Evolutionary conservation across 2,113 vertebrate species (phyloP), one percentile per base, ranked within the genome.

Genomic region (Corvus cornix): DNA sequence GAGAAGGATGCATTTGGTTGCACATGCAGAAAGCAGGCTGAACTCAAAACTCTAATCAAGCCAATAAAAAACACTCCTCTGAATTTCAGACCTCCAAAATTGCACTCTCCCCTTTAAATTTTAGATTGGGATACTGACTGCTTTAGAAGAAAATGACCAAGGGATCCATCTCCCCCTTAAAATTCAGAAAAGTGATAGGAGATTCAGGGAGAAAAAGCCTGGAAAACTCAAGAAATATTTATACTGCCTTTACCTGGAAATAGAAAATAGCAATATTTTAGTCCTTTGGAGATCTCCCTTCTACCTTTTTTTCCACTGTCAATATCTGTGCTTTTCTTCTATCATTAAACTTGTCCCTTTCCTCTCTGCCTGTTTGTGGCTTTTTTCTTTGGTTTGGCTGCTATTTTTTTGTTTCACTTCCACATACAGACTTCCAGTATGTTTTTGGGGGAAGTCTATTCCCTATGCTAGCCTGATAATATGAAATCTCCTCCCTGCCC

Each of bases 261-360:
- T 13, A 85, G 62, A 69, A 64, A 83, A 92, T 93, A 81, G 89
- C 95, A 96, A 85, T 96, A 96, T 95, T 97, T 95, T 82, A 93
- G 93, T 87, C 94, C 96, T 96, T 92, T 89, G 77, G 63, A 92
- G 62, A 95, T 58, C 44, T 90, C 94, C 83, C 70, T 96, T 97
- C 93, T 96, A 75, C 94, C 85, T 96, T 67, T 97, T 97, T 98
- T 98, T 94, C 97, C 97, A 94, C 97, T 97, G 96, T 97, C 96
- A 96, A 97, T 95, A 98, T 97, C 98, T 99, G 97, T 98, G 98
- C 97, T 98, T 97, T 98, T 97, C 97, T 98, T 98, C 95, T 98
- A 95, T 95, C 96, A 99, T 99, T 99, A 99, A 99, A 99, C 98
- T 94, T 95, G 92, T 89, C 96, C 89, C 97, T 98, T 97, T 98